Evolutionary conservation across 2,888 invertebrate genomes (phyloP), one percentile per base, ranked within the genome.

Genomic region (Eurois occulta): DNA sequence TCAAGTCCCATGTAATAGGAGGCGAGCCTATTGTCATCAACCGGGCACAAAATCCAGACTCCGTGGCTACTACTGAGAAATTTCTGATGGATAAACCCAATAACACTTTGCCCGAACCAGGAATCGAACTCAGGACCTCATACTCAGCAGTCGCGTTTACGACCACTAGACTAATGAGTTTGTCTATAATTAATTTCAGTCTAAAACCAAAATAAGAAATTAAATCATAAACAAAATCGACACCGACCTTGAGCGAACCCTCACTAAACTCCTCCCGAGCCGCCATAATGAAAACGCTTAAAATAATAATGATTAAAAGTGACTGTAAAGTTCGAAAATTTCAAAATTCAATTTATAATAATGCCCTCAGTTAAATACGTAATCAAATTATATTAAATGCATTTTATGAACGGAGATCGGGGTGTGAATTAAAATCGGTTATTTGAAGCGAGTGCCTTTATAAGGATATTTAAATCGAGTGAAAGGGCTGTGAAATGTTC

Each of bases 331-430:
- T 83, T 78, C 67, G 68, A 48, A 75, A 79, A 79, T 69, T 68
- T 41, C 68, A 77, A 70, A 80, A 80, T 76, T 80, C 75, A 65
- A 79, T 81, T 75, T 67, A 67, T 71, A 84, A 79, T 88, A 80
- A 87, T 72, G 69, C 46, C 28, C 11, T 4, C 75, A 76, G 72
- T 87, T 81, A 81, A 77, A 68, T 66, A 74, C 60, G 46, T 87
- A 81, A 87, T 88, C 0, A 79, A 84, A 86, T 87, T 84, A 87
- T 82, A 77, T 88, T 80, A 78, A 87, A 87, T 87, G 87, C 87
- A 88, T 84, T 87, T 78, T 72, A 79, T 38, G 83, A 69, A 72
- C 72, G 60, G 24, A 76, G 32, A 65, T 66, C 72, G 65, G 41
- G 28, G 69, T 74, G 69, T 66, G 80, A 87, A 87, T 87, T 87